Evolutionary conservation across 2,797 vertebrate genomes (phyloP).

Genomic region (Somateria mollissima): DNA sequence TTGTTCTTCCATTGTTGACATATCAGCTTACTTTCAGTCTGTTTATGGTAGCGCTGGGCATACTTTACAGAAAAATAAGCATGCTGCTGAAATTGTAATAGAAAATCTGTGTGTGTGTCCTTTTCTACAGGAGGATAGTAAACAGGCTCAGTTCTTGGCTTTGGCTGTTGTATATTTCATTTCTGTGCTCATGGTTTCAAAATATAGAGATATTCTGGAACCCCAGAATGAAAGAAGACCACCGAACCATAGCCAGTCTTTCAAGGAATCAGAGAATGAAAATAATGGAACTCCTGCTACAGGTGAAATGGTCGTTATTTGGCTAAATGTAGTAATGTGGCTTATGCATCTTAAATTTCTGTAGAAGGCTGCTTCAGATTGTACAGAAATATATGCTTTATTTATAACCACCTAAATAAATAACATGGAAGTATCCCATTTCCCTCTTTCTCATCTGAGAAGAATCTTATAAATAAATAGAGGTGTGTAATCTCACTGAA

Average conservation of each 20-base stretch:
- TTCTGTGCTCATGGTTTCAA: constrained; percentile 99
- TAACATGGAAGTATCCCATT: background rate
- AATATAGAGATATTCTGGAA: constrained; percentile 98
- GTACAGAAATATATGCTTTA: background rate
- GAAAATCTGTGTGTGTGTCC: background rate
- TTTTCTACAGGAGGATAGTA: constrained; percentile 92
- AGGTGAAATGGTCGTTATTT: constrained; percentile 36
- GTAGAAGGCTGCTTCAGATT: background rate
- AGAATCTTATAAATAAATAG: background rate
- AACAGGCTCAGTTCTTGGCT: constrained; percentile 98
- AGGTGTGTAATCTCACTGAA: background rate
- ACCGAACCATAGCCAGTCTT: constrained; percentile 77
- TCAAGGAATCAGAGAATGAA: constrained; percentile 77
- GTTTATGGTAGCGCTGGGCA: constrained; percentile 26
- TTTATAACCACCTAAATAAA: background rate
- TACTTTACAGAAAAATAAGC: constrained; percentile 12
- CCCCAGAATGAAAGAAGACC: constrained; percentile 90
- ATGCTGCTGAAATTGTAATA: constrained; percentile 32
- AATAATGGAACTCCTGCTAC: constrained; percentile 65
- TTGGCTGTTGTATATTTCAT: constrained; percentile 98
- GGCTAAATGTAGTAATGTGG: background rate
- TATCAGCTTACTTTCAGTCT: background rate
- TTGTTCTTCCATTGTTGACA: constrained; percentile 25
- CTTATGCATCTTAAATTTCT: background rate
- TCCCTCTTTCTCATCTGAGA: background rate